Base-by-base conservation (phyloP, 2,113 vertebrate species). In the Carlito syrichta region DNA sequence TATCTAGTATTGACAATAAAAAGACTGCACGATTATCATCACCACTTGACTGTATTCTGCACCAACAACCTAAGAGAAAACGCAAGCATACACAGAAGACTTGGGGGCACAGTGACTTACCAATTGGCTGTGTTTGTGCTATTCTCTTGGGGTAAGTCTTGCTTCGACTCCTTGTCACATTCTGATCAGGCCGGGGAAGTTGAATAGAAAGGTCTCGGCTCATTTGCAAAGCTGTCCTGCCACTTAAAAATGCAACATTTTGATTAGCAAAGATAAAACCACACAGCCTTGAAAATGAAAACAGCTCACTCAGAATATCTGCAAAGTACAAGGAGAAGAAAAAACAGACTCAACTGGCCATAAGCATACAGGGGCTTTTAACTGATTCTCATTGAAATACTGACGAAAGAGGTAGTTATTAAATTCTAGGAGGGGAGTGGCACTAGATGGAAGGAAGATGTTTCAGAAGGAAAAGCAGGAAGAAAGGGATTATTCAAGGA, bases 121-220 rank as follows among this genome's bases (percentile, higher is more conserved):
- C 98, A 23, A 97, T 91, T 12, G 98, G 98, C 43, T 98, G 98
- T 4, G 96, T 94, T 56, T 98, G 98, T 27, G 97, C 62, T 58
- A 87, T 90, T 96, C 99, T 99, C 98, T 99, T 99, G 9, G 99
- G 99, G 74, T 99, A 99, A 3, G 99, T 99, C 97, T 99, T 99
- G 96, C 99, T 99, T 92, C 99, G 98, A 94, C 98, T 99, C 96
- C 99, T 98, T 88, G 98, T 98, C 96, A 99, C 98, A 84, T 97
- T 98, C 96, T 99, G 99, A 96, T 99, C 98, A 22, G 99, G 98
- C 85, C 99, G 98, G 0, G 99, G 99, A 35, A 99, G 99, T 58
- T 98, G 98, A 62, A 99, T 83, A 54, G 98, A 98, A 96, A 98
- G 97, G 73, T 99, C 99, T 98, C 98, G 98, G 96, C 98, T 98